A percentile compares a stretch with the other conserved stretches of the same genome.
These are phyloP conservation scores for Poecilia latipinna DNA, from an alignment of 2,113 vertebrate genomes.

Conservation along the genomic window DNA sequence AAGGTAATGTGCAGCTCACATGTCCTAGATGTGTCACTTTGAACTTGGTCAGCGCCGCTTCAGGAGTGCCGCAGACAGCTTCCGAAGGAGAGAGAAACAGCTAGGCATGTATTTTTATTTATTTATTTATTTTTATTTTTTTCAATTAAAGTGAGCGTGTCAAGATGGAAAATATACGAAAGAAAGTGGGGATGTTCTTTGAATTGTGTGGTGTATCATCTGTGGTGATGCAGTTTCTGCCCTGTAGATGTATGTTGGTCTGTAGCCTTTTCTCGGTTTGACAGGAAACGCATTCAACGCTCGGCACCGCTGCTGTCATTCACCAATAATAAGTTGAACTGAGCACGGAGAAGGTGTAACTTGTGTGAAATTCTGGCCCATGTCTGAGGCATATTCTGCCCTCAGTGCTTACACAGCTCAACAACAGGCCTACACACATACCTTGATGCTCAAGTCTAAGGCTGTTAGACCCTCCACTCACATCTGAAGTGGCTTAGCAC, in stretches of 20 bases:
- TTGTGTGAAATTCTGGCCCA: conserved; percentile 65
- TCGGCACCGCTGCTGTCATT: conserved; percentile 21
- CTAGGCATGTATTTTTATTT: background rate
- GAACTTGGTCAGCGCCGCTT: conserved; percentile 85
- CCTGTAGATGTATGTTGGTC: conserved; percentile 13
- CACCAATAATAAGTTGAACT: conserved; percentile 59
- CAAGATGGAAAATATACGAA: conserved; percentile 17
- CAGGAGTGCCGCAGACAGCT: conserved; percentile 48
- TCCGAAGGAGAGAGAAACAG: conserved; percentile 27
- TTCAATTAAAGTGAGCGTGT: conserved; percentile 57
- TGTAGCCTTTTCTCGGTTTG: conserved; percentile 32
- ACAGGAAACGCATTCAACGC: conserved; percentile 23
- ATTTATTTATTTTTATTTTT: conserved; percentile 15
- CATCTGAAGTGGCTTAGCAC: conserved; percentile 79
- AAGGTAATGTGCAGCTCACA: conserved; percentile 92
- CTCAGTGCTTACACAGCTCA: conserved; percentile 73
- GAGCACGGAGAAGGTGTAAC: conserved; percentile 60
- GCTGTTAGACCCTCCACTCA: conserved; percentile 77
- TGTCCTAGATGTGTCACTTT: conserved; percentile 92
- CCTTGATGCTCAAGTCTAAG: conserved; percentile 75
- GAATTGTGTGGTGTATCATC: conserved; percentile 18
- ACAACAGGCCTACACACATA: conserved; percentile 77
- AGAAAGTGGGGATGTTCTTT: conserved; percentile 12
- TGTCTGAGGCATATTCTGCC: conserved; percentile 63
- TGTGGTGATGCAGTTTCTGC: conserved; percentile 10